phyloP scores from a whole-genome alignment of 2,113 vertebrate species.

The Neodon shergylaensis region DNA sequence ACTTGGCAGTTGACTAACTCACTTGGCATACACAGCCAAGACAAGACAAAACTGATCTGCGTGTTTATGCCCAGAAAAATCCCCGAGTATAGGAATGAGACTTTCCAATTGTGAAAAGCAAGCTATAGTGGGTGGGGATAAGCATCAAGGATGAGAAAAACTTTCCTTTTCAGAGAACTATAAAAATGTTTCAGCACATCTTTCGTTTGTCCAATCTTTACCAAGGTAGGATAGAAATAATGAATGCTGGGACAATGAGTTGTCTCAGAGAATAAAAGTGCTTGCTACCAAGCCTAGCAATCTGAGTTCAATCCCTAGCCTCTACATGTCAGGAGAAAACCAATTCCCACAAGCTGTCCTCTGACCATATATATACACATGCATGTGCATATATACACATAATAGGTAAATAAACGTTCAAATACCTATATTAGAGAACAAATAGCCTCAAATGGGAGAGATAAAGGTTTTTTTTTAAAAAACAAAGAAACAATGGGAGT shows the following conservation, averaged over 20 bases:
- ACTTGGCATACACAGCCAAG: neutral
- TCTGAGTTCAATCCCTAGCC: neutral
- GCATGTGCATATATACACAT: too few relatives aligned
- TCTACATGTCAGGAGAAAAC: neutral
- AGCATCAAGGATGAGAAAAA: neutral
- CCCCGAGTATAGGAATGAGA: neutral
- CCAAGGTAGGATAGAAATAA: neutral
- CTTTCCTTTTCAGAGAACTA: neutral
- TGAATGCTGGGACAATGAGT: neutral
- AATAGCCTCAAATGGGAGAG: neutral
- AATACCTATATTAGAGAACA: neutral
- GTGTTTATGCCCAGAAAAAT: neutral
- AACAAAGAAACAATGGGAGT: neutral
- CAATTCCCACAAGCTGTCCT: neutral
- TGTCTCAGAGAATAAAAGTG: neutral
- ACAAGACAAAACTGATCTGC: neutral
- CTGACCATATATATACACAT: neutral
- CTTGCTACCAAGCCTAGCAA: neutral
- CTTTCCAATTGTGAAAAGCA: neutral
- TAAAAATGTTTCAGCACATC: neutral
- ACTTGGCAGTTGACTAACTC: neutral
- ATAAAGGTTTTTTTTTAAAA: neutral
- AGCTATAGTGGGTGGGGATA: neutral
- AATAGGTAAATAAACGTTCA: neutral
- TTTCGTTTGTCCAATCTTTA: conserved; percentile 15